Percentiles rank a stretch among this genome's conserved stretches.
Evolutionary conservation across 2,888 invertebrate species (phyloP).

Genomic region (Phaonia tiefii): DNA sequence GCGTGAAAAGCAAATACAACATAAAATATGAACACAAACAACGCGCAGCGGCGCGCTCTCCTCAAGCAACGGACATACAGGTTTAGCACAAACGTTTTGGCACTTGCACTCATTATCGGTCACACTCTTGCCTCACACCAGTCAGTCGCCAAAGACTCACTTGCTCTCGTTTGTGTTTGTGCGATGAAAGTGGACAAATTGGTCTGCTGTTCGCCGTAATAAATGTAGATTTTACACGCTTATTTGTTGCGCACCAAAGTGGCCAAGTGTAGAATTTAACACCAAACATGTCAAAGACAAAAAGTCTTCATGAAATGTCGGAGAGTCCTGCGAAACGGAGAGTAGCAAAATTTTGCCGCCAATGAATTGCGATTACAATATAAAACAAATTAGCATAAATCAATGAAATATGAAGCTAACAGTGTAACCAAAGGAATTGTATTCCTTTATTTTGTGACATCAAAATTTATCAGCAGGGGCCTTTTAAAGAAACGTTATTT

Average conservation of each 20-base stretch:
- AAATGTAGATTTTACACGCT: slow-evolving; percentile 60
- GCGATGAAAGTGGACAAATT: slow-evolving; percentile 52
- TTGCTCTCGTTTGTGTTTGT: background rate
- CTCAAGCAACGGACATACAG: slow-evolving; percentile 7
- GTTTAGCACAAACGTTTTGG: background rate
- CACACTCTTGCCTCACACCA: background rate
- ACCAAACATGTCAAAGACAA: slow-evolving; percentile 56
- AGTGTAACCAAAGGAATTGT: slow-evolving; percentile 29
- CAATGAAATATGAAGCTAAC: slow-evolving; percentile 60
- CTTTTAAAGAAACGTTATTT: slow-evolving; percentile 37
- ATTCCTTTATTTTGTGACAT: slow-evolving; percentile 30
- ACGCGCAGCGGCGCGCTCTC: background rate
- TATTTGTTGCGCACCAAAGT: background rate
- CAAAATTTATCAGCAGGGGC: background rate
- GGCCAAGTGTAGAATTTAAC: slow-evolving; percentile 65
- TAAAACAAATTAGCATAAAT: slow-evolving; percentile 60
- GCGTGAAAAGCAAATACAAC: slow-evolving; percentile 55
- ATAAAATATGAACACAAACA: slow-evolving; percentile 30
- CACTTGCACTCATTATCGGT: background rate
- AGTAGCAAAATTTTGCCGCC: background rate
- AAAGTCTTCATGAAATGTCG: background rate
- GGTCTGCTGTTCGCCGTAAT: slow-evolving; percentile 43
- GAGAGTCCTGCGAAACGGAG: background rate
- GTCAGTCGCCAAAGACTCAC: background rate
- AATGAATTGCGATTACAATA: slow-evolving; percentile 29